Base-by-base conservation (phyloP, 2,113 vertebrate species). In the Crocuta crocuta region DNA sequence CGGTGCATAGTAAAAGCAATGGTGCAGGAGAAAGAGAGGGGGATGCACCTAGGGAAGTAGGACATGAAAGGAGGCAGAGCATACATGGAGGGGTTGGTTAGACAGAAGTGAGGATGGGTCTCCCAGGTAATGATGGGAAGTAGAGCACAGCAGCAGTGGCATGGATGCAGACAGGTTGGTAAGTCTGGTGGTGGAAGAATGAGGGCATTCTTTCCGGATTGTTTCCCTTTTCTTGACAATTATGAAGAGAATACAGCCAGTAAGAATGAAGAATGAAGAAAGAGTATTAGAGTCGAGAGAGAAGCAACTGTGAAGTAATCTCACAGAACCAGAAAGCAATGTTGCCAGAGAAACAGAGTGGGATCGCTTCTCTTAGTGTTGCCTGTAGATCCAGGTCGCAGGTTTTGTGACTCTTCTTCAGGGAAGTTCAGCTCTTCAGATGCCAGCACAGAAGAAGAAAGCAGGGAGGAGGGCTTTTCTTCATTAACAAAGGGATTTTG, bases 61-160 rank as follows among this genome's bases (percentile, higher is more conserved):
- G 8, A 39, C 1, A 8, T 43, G 31, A 10, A 24, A 13, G 16
- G 3, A 58, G 1, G 26, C 10, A 13, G 15, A 26, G 1, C 5
- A 33, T 0, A 4, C 5, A 21, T 28, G 4, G 63, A 19, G 48
- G 10, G 0, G 2, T 4, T 17, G 5, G 8, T 63, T 31, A 31
- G 10, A 48, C 0, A 53, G 45, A 73, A 66, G 7, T 11, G 23
- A 33, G 23, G 3, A 5, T 2, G 8, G 17, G 23, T 24, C 50
- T 23, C 23, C 21, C 24, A 66, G 28, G 17, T 50, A 50, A 31
- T 1, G 70, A 66, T 6, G 24, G 4, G 35, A 33, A 43, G 5
- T 3, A 48, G 5, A 33, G 0, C 3, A 13, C 16, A 19, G 3
- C 15, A 24, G 13, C 24, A 28, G 39, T 45, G 73, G 24, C 19